These are phyloP conservation scores for Strigamia crassipes DNA, from an alignment of 2,888 invertebrate genomes.

Conservation along the genomic window DNA sequence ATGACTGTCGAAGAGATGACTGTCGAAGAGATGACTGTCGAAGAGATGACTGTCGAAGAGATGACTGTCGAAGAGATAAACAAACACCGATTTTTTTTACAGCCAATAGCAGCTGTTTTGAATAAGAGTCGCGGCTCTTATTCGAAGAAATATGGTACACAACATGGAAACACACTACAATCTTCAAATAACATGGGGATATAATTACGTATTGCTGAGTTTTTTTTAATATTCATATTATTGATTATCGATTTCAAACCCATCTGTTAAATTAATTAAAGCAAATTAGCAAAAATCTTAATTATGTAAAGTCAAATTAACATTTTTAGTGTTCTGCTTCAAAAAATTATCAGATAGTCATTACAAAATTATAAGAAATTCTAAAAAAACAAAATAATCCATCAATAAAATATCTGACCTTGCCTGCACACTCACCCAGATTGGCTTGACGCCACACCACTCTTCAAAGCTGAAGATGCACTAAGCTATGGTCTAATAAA, in stretches of 20 bases:
- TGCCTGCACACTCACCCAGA: neutral
- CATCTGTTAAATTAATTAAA: slow-evolving; percentile 1
- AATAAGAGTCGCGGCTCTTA: no score
- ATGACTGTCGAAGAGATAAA: no score
- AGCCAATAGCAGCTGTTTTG: no score
- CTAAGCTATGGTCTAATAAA: slow-evolving; percentile 40
- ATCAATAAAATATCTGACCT: slow-evolving; percentile 4
- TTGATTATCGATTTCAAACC: neutral
- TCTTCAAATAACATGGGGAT: no score
- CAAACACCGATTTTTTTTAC: no score
- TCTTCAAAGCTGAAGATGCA: slow-evolving; percentile 33
- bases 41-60: no score
- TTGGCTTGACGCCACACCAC: slow-evolving; percentile 10
- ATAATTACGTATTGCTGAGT: no score
- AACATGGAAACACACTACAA: no score
- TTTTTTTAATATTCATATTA: neutral
- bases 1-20: no score
- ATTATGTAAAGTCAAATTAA: no score
- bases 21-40: no score
- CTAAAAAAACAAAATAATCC: neutral
- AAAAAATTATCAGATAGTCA: neutral
- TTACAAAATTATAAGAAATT: neutral
- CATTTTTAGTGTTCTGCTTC: neutral
- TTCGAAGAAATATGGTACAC: no score
- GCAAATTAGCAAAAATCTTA: neutral